Conservation (phyloP, 2,797 vertebrate species). For the Parotocinclus haroldoi region DNA sequence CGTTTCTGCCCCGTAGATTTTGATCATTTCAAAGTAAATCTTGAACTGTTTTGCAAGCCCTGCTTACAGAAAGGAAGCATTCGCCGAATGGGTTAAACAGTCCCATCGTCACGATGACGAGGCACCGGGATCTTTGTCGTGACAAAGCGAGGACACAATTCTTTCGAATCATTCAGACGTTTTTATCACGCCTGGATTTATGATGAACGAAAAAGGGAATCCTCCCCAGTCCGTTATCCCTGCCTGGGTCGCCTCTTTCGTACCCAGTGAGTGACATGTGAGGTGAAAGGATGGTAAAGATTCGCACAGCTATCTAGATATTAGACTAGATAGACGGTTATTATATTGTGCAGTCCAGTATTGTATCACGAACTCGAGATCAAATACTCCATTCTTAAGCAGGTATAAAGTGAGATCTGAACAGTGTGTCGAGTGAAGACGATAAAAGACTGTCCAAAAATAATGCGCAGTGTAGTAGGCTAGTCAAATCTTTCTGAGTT, state of each 20-base stretch:
- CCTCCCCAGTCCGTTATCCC: neutral
- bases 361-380: no score
- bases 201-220: neutral
- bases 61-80: conserved; percentile 1
- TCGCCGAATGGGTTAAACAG: conserved; percentile 44
- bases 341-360: no score
- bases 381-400: no score
- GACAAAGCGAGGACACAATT: conserved; percentile 37
- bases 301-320: no score
- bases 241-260: neutral
- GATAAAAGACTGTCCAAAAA: no score
- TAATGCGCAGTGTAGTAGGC: no score
- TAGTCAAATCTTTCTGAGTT: no score
- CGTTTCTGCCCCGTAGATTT: no score
- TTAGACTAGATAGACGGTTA: no score
- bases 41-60: conserved; percentile 12
- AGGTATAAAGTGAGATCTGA: no score
- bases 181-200: neutral
- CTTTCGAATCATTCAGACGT: conserved; percentile 6
- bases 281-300: no score
- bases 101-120: conserved; percentile 47
- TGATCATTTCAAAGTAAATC: neutral
- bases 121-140: conserved; percentile 48
- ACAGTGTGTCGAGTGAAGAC: no score
- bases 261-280: neutral